Evolutionary conservation across 2,888 invertebrate genomes (phyloP).

Genomic region (Drosophila borborema): DNA sequence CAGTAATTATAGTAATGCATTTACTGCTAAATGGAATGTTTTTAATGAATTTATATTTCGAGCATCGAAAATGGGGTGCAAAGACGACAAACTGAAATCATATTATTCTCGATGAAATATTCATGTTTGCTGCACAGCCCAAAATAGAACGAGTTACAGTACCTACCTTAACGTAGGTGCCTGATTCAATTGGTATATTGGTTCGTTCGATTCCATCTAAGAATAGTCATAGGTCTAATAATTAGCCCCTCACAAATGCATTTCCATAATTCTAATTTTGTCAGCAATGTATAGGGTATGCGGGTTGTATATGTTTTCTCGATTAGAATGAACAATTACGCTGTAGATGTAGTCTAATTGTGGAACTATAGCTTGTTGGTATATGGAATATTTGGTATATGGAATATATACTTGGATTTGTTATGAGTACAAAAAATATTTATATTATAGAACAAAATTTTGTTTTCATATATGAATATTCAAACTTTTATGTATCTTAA

Average conservation of each 20-base stretch:
- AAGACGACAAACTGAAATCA: neutral
- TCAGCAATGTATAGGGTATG: neutral
- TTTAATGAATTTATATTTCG: conserved; percentile 73
- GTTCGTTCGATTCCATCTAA: neutral
- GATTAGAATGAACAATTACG: neutral
- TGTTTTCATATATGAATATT: too few relatives aligned
- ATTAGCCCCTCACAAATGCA: neutral
- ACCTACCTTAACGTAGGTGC: conserved; percentile 61
- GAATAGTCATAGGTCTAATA: neutral
- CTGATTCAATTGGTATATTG: conserved; percentile 53
- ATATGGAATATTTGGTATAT: too few relatives aligned
- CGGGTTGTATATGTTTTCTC: neutral
- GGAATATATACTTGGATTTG: too few relatives aligned
- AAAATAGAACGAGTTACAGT: conserved; percentile 24
- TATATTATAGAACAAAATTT: too few relatives aligned
- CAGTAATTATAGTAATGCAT: conserved; percentile 73
- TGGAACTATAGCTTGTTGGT: too few relatives aligned
- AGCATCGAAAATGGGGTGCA: conserved; percentile 43
- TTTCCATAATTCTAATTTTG: neutral
- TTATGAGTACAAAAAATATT: too few relatives aligned
- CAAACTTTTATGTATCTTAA: too few relatives aligned
- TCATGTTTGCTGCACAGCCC: neutral
- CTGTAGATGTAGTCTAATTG: too few relatives aligned
- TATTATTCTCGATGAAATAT: conserved; percentile 12
- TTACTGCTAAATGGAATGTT: conserved; percentile 74